Evolutionary conservation across 1,140 invertebrate genomes (phyloP).

Genomic region (Saccostrea glomerata): DNA sequence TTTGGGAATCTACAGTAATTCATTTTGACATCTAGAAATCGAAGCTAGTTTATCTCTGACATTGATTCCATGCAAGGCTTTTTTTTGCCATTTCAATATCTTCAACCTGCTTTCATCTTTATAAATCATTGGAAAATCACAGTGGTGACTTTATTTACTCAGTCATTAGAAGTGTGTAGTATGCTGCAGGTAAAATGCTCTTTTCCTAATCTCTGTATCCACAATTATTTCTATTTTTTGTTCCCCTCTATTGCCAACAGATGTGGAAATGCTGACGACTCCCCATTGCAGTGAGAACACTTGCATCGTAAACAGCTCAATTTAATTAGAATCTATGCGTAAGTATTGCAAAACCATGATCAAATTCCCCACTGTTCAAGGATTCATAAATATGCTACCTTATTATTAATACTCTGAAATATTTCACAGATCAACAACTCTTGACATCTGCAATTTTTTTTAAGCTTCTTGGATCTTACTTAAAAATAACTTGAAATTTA

Average conservation of each 20-base stretch:
- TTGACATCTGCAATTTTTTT: not conserved
- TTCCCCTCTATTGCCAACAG: conserved; percentile 16
- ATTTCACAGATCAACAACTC: not conserved
- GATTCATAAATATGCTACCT: too few species aligned
- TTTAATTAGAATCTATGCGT: not conserved
- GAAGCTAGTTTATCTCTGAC: too few species aligned
- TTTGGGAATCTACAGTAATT: too few species aligned
- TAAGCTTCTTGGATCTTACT: not conserved
- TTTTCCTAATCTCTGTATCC: not conserved
- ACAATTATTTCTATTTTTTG: conserved; percentile 26
- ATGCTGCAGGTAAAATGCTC: not conserved
- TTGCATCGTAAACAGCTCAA: not conserved
- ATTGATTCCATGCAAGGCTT: too few species aligned
- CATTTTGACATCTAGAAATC: too few species aligned
- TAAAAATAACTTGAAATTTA: not conserved
- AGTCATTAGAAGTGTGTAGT: not conserved
- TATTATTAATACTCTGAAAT: not conserved
- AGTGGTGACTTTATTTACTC: too few species aligned
- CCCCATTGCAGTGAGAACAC: not conserved
- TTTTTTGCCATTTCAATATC: too few species aligned
- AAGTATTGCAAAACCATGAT: not conserved
- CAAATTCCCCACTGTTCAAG: not conserved
- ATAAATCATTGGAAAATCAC: too few species aligned
- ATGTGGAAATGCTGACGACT: conserved; percentile 7
- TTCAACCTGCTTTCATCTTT: too few species aligned